These are phyloP conservation scores for Meda fulgida DNA, from an alignment of 2,797 vertebrate species.

Conservation along the genomic window DNA sequence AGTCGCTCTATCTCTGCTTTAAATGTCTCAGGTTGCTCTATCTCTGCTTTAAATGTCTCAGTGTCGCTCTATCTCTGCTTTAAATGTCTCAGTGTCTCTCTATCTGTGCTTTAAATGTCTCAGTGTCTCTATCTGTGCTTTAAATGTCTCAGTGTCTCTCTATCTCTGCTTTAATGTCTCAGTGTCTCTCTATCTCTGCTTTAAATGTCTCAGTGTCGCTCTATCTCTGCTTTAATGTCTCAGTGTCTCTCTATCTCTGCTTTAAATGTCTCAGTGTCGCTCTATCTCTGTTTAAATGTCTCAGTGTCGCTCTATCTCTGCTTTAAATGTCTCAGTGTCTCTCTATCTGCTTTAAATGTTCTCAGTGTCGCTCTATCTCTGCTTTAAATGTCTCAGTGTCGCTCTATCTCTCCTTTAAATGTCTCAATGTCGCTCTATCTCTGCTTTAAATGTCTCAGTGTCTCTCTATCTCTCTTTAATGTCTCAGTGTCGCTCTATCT, in stretches of 20 bases:
- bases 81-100: neutral
- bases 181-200: rapidly evolving
- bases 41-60: neutral
- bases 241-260: rapidly evolving
- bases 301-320: too few relatives aligned
- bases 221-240: rapidly evolving
- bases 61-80: neutral
- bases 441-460: too few relatives aligned
- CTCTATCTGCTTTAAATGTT: too few relatives aligned
- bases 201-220: neutral
- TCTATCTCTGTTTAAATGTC: rapidly evolving
- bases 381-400: too few relatives aligned
- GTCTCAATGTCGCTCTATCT: too few relatives aligned
- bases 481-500: neutral
- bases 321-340: neutral
- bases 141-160: too few relatives aligned
- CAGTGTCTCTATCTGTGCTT: too few relatives aligned
- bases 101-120: neutral
- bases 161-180: neutral
- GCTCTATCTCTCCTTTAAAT: too few relatives aligned
- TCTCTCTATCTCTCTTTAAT: too few relatives aligned
- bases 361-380: too few relatives aligned
- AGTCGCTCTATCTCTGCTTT: too few relatives aligned
- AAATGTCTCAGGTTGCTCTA: too few relatives aligned
- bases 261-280: neutral